Conservation (phyloP, 1,140 invertebrate species). For the Asbolus verrucosus region DNA sequence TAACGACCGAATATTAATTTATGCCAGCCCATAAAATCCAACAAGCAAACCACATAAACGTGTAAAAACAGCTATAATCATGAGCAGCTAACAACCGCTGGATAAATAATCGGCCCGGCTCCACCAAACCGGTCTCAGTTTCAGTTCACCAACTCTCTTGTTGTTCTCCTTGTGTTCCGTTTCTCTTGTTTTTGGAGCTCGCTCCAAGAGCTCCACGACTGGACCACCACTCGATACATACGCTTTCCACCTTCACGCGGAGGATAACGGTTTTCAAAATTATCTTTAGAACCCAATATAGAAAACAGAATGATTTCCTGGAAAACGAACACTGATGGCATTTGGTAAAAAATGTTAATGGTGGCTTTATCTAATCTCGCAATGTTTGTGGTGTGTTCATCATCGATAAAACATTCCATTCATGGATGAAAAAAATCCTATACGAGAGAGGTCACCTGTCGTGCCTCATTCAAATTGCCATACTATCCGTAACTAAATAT, state of each 20-base stretch:
- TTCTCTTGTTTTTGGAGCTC: conserved; percentile 7
- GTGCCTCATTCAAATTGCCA: conserved; percentile 27
- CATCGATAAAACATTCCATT: conserved; percentile 6
- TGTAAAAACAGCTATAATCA: conserved; percentile 65
- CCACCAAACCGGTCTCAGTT: conserved; percentile 57
- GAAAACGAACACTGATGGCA: background rate
- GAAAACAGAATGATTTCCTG: too few species aligned
- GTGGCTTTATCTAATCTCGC: conserved; percentile 4
- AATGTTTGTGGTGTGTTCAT: conserved; percentile 5
- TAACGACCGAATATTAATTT: conserved; percentile 60
- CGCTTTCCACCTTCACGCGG: conserved; percentile 9
- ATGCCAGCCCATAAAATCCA: conserved; percentile 61
- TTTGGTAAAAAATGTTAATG: background rate
- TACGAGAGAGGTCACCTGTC: conserved; percentile 13
- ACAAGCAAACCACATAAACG: conserved; percentile 64
- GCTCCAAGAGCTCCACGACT: background rate
- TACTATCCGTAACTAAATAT: conserved; percentile 41
- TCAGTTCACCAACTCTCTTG: conserved; percentile 40
- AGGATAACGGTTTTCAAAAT: too few species aligned
- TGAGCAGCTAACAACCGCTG: conserved; percentile 62
- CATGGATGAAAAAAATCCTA: conserved; percentile 10
- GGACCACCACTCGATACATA: conserved; percentile 2
- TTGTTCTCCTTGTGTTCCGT: conserved; percentile 38
- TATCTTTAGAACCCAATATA: too few species aligned
- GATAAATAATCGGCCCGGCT: conserved; percentile 63